Evolutionary conservation across 1,140 invertebrate genomes (phyloP), one percentile per base, ranked within the genome.

Genomic region (Trichonephila clavata): DNA sequence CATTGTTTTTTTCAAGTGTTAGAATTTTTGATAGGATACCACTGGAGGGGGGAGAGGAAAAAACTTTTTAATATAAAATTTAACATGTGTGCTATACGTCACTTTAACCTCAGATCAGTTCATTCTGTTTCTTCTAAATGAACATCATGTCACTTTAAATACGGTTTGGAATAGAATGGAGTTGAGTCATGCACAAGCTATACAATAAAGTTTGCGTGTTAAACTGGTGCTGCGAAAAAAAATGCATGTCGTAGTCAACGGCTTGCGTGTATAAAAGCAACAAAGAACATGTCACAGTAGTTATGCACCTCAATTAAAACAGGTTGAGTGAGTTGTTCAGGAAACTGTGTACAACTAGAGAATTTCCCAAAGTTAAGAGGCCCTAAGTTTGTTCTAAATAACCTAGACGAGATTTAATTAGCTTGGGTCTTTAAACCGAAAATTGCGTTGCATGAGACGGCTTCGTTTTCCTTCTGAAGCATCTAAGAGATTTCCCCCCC

Each of bases 391-490:
- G 59, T 60, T 61, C 57, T 43, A 86, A 86, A 86, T 86, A 86
- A 86, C 27, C 59, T 60, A 86, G 60, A 86, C 59, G 84, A 63
- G 21, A 32, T 63, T 86, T 86, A 86, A 86, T 86, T 86, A 86
- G 59, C 43, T 84, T 59, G n/a, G 57, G 24, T 18, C 27, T 27
- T 86, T 24, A 86, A 86, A 84, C 50, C 20, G 20, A 86, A 86
- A 86, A 86, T 86, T 57, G 84, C 50, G 59, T 32, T 63, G 57
- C n/a, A 63, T n/a, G n/a, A 16, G 27, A 86, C n/a, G 27, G 59
- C 50, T 39, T 86, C 27, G 10, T 39, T 61, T n/a, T 32, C 13
- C 21, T 59, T n/a, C 84, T 27, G 10, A 57, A 61, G 32, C n/a
- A 57, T 14, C 57, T 43, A 32, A 32, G 43, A 13, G 32, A n/a